A percentile compares a stretch with the other conserved stretches of the same genome.
These are phyloP conservation scores for Bungarus multicinctus DNA, from an alignment of 2,113 vertebrate genomes.

Conservation along the genomic window DNA sequence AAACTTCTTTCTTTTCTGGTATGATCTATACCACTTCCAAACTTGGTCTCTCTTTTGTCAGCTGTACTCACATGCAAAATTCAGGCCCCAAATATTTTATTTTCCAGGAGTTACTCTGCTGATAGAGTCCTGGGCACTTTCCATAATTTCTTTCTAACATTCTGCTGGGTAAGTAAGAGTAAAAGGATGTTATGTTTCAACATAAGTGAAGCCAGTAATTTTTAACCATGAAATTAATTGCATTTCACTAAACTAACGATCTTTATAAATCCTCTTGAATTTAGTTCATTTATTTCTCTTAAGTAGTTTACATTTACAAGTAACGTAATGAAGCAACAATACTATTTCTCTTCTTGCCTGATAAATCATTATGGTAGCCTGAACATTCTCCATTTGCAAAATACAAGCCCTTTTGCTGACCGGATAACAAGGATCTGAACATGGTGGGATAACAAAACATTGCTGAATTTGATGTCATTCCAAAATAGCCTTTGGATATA, in stretches of 20 bases:
- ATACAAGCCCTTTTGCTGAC: neutral
- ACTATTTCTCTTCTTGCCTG: neutral
- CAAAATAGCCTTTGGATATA: neutral
- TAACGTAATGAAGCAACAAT: neutral
- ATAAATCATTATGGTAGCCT: neutral
- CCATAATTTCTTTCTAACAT: neutral
- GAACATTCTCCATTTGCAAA: neutral
- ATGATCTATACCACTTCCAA: neutral
- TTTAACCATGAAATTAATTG: neutral
- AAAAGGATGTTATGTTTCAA: slow-evolving; percentile 18
- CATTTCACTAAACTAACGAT: neutral
- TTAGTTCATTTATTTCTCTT: neutral
- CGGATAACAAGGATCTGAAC: neutral
- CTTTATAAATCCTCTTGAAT: slow-evolving; percentile 3
- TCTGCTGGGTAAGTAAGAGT: neutral
- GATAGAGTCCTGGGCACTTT: neutral
- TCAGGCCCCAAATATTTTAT: neutral
- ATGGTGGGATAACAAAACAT: neutral
- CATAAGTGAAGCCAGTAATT: slow-evolving; percentile 18
- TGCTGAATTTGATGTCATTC: neutral
- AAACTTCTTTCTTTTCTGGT: neutral
- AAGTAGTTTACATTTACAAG: neutral
- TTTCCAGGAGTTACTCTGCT: neutral
- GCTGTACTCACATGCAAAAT: neutral
- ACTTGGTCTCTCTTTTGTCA: neutral